Evolutionary conservation across 2,888 invertebrate species (phyloP), one percentile per base, ranked within the genome.

Genomic region (Aethes cnicana): DNA sequence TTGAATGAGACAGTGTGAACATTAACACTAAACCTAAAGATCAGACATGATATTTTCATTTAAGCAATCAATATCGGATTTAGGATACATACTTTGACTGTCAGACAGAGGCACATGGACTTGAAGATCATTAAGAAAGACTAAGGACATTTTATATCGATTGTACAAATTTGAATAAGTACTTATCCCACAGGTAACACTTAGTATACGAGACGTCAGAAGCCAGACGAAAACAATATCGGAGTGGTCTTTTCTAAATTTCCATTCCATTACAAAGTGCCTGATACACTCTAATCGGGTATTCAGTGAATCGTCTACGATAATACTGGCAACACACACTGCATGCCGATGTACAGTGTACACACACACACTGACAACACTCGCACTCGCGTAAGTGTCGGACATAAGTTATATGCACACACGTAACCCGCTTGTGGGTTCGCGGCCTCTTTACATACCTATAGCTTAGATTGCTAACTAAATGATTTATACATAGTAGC

Each of bases 271-370:
- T 35, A 47, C 41, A 36, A 42, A 47, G 49, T 53, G 58, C 68
- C 58, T 60, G 69, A 65, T 66, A 81, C 83, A 82, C 75, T 79
- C 76, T 82, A 80, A 77, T 79, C 77, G 77, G 77, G 70, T 76
- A 75, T 78, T 74, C 74, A 66, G 67, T 61, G 57, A 61, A 59
- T 54, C 66, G 64, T 55, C 70, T 66, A 69, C 72, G 69, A 69
- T 68, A 68, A 72, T 67, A 66, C 66, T 72, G 69, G 70, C 66
- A 69, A 78, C 77, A 72, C 63, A 65, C 62, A 64, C 55, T 62
- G 69, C 74, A 79, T 82, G 78, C 72, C 77, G 80, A 84, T 79
- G 69, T 74, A 66, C 68, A n/a, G n/a, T n/a, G 60, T 66, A 64
- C 62, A 66, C 65, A 58, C 59, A 53, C 56, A 60, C 64, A 64